These are phyloP conservation scores for Takifugu rubripes DNA, from an alignment of 2,797 vertebrate genomes.

Conservation along the genomic window DNA sequence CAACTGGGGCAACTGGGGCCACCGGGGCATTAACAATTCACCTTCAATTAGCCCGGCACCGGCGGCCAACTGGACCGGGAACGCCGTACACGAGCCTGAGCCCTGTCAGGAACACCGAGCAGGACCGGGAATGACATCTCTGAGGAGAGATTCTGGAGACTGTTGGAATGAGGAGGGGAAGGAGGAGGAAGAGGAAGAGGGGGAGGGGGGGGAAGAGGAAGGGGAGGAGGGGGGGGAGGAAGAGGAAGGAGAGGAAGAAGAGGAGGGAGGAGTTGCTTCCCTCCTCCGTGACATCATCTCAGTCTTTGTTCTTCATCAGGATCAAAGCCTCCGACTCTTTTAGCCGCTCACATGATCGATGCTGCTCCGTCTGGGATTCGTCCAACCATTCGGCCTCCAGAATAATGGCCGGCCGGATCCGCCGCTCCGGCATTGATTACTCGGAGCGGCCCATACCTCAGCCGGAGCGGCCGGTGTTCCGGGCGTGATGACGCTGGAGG, in stretches of 20 bases:
- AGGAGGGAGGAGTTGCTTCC: constrained; percentile 1
- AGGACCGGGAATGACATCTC: neutral
- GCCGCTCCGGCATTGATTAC: constrained; percentile 64
- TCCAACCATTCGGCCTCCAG: constrained; percentile 60
- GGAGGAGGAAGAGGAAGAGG: constrained; percentile 44
- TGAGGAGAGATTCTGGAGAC: constrained; percentile 20
- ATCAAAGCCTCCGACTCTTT: constrained; percentile 47
- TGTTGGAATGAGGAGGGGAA: constrained; percentile 58
- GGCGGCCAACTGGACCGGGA: constrained; percentile 44
- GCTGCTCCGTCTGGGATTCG: constrained; percentile 64
- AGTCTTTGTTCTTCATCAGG: constrained; percentile 78
- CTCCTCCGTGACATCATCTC: too few relatives aligned
- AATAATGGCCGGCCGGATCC: constrained; percentile 63
- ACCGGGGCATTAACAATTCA: constrained; percentile 65
- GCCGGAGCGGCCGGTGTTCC: constrained; percentile 37
- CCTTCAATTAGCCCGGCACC: constrained; percentile 67
- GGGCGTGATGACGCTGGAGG: too few relatives aligned
- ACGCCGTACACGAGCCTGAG: constrained; percentile 1
- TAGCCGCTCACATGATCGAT: constrained; percentile 57
- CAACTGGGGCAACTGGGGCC: constrained; percentile 4
- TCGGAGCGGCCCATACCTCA: constrained; percentile 58
- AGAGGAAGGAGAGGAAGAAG: constrained; percentile 22
- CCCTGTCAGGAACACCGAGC: neutral
- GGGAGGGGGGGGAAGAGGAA: constrained; percentile 4
- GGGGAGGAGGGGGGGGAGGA: constrained; percentile 52